These are phyloP conservation scores for Ariolimax columbianus DNA, from an alignment of 2,888 invertebrate genomes.

Conservation along the genomic window DNA sequence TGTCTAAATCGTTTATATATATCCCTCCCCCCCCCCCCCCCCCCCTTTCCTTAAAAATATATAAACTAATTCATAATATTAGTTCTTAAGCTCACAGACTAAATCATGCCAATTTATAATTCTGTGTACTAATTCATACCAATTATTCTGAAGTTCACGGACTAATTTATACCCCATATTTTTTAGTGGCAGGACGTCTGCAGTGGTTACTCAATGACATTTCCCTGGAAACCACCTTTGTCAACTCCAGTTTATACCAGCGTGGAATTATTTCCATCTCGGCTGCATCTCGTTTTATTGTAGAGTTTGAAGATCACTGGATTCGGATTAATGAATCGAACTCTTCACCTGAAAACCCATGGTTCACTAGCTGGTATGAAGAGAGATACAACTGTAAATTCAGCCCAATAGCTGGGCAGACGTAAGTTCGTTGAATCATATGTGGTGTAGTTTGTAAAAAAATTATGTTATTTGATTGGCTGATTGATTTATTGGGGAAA, in stretches of 20 bases:
- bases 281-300: slow-evolving; percentile 67
- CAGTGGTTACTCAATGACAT: slow-evolving; percentile 75
- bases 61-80: too few species aligned
- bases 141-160: not conserved
- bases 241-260: slow-evolving; percentile 62
- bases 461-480: too few species aligned
- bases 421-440: slow-evolving; percentile 8
- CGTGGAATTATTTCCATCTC: slow-evolving; percentile 69
- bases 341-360: slow-evolving; percentile 70
- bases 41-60: too few species aligned
- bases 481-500: too few species aligned
- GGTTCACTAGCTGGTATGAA: slow-evolving; percentile 73
- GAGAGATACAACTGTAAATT: slow-evolving; percentile 51
- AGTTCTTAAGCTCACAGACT: too few species aligned
- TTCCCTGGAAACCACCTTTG: slow-evolving; percentile 58
- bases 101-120: not conserved
- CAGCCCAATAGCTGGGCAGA: slow-evolving; percentile 7
- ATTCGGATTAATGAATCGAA: slow-evolving; percentile 65
- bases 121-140: not conserved
- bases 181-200: slow-evolving; percentile 63
- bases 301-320: slow-evolving; percentile 77
- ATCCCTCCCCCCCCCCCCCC: too few species aligned
- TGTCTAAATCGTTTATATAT: too few species aligned
- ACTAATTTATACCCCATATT: not conserved
- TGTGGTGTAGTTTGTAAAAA: not conserved